These are phyloP conservation scores for Aphaenogaster ashmeadi DNA, from an alignment of 1,140 invertebrate genomes.

Conservation along the genomic window DNA sequence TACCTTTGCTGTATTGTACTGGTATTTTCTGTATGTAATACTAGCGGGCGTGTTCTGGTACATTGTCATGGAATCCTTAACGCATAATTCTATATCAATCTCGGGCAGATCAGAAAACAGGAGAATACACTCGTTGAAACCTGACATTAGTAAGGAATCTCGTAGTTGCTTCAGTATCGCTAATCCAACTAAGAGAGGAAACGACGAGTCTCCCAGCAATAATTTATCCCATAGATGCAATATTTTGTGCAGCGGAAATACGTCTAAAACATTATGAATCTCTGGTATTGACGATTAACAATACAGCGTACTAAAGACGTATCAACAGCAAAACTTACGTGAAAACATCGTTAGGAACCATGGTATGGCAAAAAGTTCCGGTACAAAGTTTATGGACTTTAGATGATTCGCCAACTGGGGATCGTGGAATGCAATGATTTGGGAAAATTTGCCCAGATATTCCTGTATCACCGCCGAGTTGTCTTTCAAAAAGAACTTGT, in stretches of 20 bases:
- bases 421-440: constrained; percentile 98
- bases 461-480: constrained; percentile 99
- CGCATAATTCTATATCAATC: constrained; percentile 97
- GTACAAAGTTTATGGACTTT: constrained; percentile 97
- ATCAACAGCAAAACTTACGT: constrained; percentile 91
- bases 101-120: constrained; percentile 99
- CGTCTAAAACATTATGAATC: constrained; percentile 89
- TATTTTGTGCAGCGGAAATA: constrained; percentile 99
- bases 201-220: constrained; percentile 96
- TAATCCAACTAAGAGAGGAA: constrained; percentile 98
- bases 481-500: constrained; percentile 99
- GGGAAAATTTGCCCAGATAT: constrained; percentile 98
- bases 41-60: constrained; percentile 95
- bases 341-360: constrained; percentile 99
- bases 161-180: constrained; percentile 96
- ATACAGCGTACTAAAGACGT: constrained; percentile 7
- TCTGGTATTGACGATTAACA: constrained; percentile 41
- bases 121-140: constrained; percentile 99
- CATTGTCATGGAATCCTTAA: constrained; percentile 95
- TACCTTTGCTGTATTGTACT: constrained; percentile 86
- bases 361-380: constrained; percentile 99
- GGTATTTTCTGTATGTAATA: constrained; percentile 94
- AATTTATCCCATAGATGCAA: constrained; percentile 99
- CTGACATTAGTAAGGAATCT: constrained; percentile 94
- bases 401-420: constrained; percentile 97